These are phyloP conservation scores for Darevskia nairensis DNA, from an alignment of 2,797 vertebrate genomes.

Conservation along the genomic window DNA sequence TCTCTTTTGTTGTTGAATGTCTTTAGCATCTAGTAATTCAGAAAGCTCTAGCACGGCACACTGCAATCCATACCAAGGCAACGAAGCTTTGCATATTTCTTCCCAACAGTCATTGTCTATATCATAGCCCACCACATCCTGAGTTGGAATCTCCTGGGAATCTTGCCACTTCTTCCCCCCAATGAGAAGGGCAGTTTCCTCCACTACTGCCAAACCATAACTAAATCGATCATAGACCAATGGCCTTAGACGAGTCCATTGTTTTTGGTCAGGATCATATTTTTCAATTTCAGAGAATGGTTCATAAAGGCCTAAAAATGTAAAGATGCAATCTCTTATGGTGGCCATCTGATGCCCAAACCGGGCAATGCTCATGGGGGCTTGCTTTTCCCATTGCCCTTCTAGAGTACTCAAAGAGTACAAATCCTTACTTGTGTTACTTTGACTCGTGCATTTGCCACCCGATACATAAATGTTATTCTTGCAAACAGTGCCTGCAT, in stretches of 20 bases:
- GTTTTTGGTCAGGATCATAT: slow-evolving; percentile 83
- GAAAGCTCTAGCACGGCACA: slow-evolving; percentile 87
- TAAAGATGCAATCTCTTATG: slow-evolving; percentile 85
- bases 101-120: slow-evolving; percentile 90
- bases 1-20: slow-evolving; percentile 38
- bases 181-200: slow-evolving; percentile 86
- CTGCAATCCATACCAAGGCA: slow-evolving; percentile 87
- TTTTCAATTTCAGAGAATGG: slow-evolving; percentile 94
- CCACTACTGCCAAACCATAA: slow-evolving; percentile 86
- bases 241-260: slow-evolving; percentile 90
- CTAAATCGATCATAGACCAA: slow-evolving; percentile 87
- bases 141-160: slow-evolving; percentile 86
- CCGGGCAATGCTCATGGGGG: slow-evolving; percentile 90
- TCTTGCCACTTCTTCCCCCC: slow-evolving; percentile 93
- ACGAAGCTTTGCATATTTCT: slow-evolving; percentile 87
- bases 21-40: slow-evolving; percentile 61
- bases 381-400: slow-evolving; percentile 83
- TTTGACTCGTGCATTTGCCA: slow-evolving; percentile 76
- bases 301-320: slow-evolving; percentile 92
- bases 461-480: slow-evolving; percentile 88
- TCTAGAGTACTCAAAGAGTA: slow-evolving; percentile 77
- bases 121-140: slow-evolving; percentile 90
- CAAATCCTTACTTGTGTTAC: slow-evolving; percentile 84
- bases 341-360: slow-evolving; percentile 91
- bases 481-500: slow-evolving; percentile 85